Base-by-base conservation (phyloP, 2,888 invertebrate species). In the Cistogaster globosa region DNA sequence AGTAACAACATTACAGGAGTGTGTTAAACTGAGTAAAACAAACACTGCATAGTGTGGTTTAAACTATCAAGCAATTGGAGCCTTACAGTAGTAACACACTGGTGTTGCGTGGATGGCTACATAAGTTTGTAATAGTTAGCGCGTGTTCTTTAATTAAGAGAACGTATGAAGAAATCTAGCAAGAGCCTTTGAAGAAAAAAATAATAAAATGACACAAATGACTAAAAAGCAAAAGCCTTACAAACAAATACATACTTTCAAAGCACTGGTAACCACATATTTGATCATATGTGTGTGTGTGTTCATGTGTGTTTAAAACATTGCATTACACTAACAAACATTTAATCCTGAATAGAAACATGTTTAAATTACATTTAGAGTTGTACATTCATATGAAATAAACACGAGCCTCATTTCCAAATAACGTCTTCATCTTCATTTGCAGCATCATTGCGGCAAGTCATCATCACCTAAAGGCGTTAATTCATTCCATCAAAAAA, bases 391-490 rank as follows among this genome's bases (percentile, higher is more conserved):
- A 42, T 22, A 42, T 42, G 42, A 42, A 42, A 42, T 42, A 42
- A 42, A 42, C 42, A 60, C 42, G 72, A 45, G 8, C 81, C 81
- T 84, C 81, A 77, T 81, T 84, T 81, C 69, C 77, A 81, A 74
- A 78, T 81, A 84, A 84, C 77, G 84, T 81, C 84, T 84, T 84
- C 84, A 84, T 84, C 53, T 80, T 51, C 71, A 72, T 65, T 42
- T 65, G 12, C 26, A 42, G 38, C 58, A 72, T 53, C 72, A 58
- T 63, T 77, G 77, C 69, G 77, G 45, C 81, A 58, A 81, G 68
- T 84, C 84, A 84, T 84, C 84, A 84, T 81, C 84, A 84, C 84
- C 81, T 81, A 51, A 74, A 84, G 84, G 84, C 77, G 84, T 81
- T 84, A 84, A 81, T 81, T 84, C 84, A 74, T 84, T 81, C 68